A percentile compares a stretch with the other conserved stretches of the same genome.
Evolutionary conservation across 2,888 invertebrate genomes (phyloP).

Genomic region (Epinotia ramella): DNA sequence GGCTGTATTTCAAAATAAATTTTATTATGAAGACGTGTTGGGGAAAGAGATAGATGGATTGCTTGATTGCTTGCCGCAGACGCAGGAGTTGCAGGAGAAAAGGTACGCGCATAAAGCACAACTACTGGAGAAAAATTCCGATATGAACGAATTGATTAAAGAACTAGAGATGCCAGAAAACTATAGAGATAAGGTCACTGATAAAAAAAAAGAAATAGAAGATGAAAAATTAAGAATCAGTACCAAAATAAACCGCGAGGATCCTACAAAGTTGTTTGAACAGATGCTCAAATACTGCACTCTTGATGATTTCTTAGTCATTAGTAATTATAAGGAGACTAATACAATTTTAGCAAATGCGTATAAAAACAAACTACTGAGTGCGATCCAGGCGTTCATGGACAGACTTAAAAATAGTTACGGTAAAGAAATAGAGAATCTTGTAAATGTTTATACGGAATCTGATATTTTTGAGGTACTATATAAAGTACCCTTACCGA

Average conservation of each 20-base stretch:
- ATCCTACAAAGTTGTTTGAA: constrained; percentile 55
- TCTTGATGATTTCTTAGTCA: constrained; percentile 65
- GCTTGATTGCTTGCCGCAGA: constrained; percentile 62
- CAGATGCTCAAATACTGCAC: constrained; percentile 60
- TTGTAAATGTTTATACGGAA: constrained; percentile 54
- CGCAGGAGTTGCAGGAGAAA: constrained; percentile 56
- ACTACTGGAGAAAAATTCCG: constrained; percentile 62
- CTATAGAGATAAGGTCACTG: constrained; percentile 63
- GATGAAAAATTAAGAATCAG: constrained; percentile 30
- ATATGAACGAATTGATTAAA: constrained; percentile 55
- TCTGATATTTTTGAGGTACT: constrained; percentile 61
- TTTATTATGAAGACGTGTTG: constrained; percentile 66
- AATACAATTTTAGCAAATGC: constrained; percentile 61
- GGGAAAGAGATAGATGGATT: constrained; percentile 70
- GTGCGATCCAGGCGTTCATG: constrained; percentile 57
- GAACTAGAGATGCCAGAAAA: constrained; percentile 50
- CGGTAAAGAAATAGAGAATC: constrained; percentile 53
- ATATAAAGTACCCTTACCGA: constrained; percentile 65
- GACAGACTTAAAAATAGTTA: constrained; percentile 58
- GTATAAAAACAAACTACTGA: constrained; percentile 62
- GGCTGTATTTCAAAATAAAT: constrained; percentile 56
- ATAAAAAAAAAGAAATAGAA: constrained; percentile 54
- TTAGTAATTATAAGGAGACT: constrained; percentile 57
- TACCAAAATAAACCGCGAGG: constrained; percentile 47
- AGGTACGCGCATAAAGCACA: constrained; percentile 61